These are phyloP conservation scores for Muscicapa comitata DNA, from an alignment of 2,797 vertebrate species.

Conservation along the genomic window DNA sequence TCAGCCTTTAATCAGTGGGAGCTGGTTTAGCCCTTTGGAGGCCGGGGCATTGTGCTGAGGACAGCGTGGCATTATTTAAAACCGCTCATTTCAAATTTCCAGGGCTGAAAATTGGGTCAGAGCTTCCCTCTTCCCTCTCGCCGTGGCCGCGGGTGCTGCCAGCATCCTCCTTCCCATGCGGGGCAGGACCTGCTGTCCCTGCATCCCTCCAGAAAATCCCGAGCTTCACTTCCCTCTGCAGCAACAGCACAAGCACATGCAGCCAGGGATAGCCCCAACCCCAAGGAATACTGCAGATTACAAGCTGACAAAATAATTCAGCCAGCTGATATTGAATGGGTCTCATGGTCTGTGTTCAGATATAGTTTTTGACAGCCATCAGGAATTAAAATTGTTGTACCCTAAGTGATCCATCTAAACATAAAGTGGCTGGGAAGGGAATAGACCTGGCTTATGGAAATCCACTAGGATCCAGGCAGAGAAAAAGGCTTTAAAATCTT, in stretches of 20 bases:
- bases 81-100: slow-evolving; percentile 60
- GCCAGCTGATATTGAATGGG: not conserved
- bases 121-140: slow-evolving; percentile 31
- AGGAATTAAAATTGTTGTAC: not conserved
- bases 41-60: not conserved
- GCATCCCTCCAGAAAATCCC: not conserved
- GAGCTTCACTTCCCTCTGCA: not conserved
- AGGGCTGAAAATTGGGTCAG: slow-evolving; percentile 59
- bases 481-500: not conserved
- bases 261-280: not conserved
- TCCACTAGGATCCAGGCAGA: not conserved
- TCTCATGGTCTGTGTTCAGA: not conserved
- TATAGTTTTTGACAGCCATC: not conserved
- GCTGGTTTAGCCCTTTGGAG: not conserved
- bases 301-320: not conserved
- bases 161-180: not conserved
- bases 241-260: rapidly evolving
- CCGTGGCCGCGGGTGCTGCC: not conserved
- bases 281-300: not conserved
- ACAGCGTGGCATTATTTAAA: slow-evolving; percentile 11
- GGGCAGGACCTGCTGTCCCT: not conserved
- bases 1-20: slow-evolving; percentile 44
- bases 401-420: not conserved
- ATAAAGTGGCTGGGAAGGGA: not conserved
- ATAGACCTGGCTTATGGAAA: not conserved